These are phyloP conservation scores for Tolypeutes matacus DNA, from an alignment of 2,797 vertebrate species.

Conservation along the genomic window DNA sequence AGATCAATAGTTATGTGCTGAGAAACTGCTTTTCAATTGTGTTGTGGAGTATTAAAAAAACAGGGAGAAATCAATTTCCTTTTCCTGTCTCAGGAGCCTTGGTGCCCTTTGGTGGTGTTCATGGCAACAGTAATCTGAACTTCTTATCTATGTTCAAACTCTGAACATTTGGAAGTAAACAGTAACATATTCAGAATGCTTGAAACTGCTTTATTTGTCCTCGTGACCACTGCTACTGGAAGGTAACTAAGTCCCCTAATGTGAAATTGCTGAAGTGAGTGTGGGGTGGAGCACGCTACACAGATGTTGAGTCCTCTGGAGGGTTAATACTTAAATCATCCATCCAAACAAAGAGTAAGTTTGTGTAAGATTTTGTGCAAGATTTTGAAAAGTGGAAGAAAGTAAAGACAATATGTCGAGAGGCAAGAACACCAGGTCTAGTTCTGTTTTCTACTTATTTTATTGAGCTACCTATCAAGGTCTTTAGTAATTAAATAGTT, in stretches of 20 bases:
- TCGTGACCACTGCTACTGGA: background rate
- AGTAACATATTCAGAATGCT: conserved; percentile 18
- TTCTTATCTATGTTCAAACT: conserved; percentile 39
- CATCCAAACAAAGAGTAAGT: conserved; percentile 43
- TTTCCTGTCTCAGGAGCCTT: conserved; percentile 60
- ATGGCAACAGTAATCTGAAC: conserved; percentile 42
- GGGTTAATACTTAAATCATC: conserved; percentile 43
- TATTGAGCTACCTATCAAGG: conserved; percentile 18
- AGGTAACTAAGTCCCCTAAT: conserved; percentile 9
- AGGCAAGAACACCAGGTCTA: background rate
- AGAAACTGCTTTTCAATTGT: conserved; percentile 64
- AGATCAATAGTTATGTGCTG: conserved; percentile 62
- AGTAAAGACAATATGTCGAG: background rate
- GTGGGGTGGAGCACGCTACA: conserved; percentile 26
- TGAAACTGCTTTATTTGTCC: conserved; percentile 56
- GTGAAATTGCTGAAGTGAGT: conserved; percentile 50
- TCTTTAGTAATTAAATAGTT: conserved; percentile 44
- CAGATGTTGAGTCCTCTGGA: conserved; percentile 20
- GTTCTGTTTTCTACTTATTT: background rate
- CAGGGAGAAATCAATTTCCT: conserved; percentile 60
- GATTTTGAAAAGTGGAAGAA: conserved; percentile 43
- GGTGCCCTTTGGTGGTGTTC: background rate
- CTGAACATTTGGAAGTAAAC: conserved; percentile 20
- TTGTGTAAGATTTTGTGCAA: conserved; percentile 24
- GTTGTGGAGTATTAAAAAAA: conserved; percentile 22